Conservation (phyloP, 2,797 vertebrate genomes). For the Percopsis omiscomaycus region DNA sequence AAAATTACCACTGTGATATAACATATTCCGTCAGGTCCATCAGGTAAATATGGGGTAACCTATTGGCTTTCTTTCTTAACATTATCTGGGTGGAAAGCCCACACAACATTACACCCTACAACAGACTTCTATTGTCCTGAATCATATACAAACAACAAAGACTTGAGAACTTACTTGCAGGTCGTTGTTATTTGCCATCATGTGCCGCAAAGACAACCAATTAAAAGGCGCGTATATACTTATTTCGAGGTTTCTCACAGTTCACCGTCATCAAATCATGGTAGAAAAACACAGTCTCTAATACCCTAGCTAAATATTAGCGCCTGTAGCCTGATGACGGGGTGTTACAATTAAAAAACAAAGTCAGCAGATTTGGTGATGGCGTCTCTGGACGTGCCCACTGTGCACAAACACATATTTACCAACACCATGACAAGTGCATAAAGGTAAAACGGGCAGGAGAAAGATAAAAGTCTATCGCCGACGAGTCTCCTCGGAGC, state of each 20-base stretch:
- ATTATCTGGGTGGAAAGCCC: too few relatives aligned
- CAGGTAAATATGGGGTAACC: too few relatives aligned
- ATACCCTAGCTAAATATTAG: constrained; percentile 1
- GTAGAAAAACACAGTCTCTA: not conserved
- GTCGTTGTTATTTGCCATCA: constrained; percentile 72
- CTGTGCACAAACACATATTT: not conserved
- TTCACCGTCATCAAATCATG: constrained; percentile 44
- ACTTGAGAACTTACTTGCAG: constrained; percentile 65
- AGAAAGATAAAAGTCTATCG: constrained; percentile 8
- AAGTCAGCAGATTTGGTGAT: constrained; percentile 5
- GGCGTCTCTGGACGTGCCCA: not conserved
- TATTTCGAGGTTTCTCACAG: constrained; percentile 10
- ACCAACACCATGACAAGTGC: constrained; percentile 20
- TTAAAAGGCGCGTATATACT: constrained; percentile 24
- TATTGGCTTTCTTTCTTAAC: too few relatives aligned
- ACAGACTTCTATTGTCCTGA: not conserved
- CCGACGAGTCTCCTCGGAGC: constrained; percentile 42
- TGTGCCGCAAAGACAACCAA: constrained; percentile 26
- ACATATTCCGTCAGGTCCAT: too few relatives aligned
- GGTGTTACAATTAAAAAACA: not conserved
- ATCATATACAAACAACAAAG: not conserved
- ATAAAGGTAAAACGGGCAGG: constrained; percentile 16
- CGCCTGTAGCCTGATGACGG: constrained; percentile 2
- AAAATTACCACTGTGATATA: too few relatives aligned
- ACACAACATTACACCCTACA: too few relatives aligned